phyloP scores from a whole-genome alignment of 2,888 invertebrate species.

The Gastrophysa polygoni region DNA sequence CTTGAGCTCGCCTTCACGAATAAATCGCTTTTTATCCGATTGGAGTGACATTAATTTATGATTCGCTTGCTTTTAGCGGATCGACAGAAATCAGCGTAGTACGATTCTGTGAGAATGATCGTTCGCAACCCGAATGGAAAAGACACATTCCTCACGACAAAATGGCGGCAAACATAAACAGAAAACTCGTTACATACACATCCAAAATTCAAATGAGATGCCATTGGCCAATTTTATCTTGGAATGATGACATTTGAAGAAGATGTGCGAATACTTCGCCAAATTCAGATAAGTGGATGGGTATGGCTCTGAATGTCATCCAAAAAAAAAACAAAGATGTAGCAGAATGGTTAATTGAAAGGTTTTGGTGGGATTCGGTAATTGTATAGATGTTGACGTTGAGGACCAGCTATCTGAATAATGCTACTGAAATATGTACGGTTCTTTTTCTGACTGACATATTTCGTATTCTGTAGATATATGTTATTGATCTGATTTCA shows the following conservation, averaged over 20 bases:
- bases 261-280: constrained; percentile 27
- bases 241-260: constrained; percentile 33
- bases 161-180: constrained; percentile 52
- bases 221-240: constrained; percentile 49
- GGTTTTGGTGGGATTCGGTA: constrained; percentile 2
- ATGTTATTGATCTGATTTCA: not conserved
- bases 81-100: constrained; percentile 56
- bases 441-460: too few relatives aligned
- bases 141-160: constrained; percentile 53
- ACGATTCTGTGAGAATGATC: constrained; percentile 49
- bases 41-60: constrained; percentile 54
- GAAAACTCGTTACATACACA: constrained; percentile 41
- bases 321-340: not conserved
- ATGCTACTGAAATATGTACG: not conserved
- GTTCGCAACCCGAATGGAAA: constrained; percentile 50
- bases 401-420: constrained; percentile 8
- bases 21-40: constrained; percentile 58
- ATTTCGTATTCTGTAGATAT: not conserved
- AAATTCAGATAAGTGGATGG: constrained; percentile 20
- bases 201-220: constrained; percentile 54
- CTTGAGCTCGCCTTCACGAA: constrained; percentile 48
- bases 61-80: constrained; percentile 44
- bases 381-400: constrained; percentile 5
- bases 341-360: not conserved
- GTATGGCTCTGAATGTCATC: not conserved